phyloP scores from a whole-genome alignment of 2,888 invertebrate species.

The Saturnia pavonia region DNA sequence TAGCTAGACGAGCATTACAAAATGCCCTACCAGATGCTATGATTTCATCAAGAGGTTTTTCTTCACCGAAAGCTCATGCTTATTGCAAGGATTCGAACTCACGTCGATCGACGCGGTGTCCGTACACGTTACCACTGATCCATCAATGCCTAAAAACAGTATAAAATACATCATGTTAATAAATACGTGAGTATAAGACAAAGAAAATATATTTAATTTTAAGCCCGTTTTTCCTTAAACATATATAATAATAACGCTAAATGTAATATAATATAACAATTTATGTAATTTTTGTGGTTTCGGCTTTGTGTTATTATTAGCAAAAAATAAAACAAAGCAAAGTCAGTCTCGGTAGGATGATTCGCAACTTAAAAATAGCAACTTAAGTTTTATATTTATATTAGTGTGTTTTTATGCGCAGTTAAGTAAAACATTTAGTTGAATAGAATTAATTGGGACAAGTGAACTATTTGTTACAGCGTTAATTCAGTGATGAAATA shows the following conservation, averaged over 20 bases:
- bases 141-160: too few species aligned
- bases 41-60: too few species aligned
- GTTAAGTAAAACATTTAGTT: background rate
- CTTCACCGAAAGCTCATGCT: too few species aligned
- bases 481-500: too few species aligned
- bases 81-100: too few species aligned
- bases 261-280: background rate
- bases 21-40: too few species aligned
- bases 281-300: background rate
- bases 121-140: too few species aligned
- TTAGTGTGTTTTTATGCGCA: background rate
- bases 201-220: background rate
- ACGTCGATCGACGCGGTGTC: too few species aligned
- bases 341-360: background rate
- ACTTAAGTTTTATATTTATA: background rate
- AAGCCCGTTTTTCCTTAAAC: background rate
- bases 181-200: background rate
- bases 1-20: too few species aligned
- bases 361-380: background rate
- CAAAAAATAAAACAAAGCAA: slow-evolving; percentile 3
- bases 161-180: too few species aligned
- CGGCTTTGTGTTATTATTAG: background rate
- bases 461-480: too few species aligned
- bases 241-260: background rate
- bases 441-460: background rate